These are phyloP conservation scores for Hirtodrosophila duncani DNA, from an alignment of 2,888 invertebrate genomes.

Conservation along the genomic window DNA sequence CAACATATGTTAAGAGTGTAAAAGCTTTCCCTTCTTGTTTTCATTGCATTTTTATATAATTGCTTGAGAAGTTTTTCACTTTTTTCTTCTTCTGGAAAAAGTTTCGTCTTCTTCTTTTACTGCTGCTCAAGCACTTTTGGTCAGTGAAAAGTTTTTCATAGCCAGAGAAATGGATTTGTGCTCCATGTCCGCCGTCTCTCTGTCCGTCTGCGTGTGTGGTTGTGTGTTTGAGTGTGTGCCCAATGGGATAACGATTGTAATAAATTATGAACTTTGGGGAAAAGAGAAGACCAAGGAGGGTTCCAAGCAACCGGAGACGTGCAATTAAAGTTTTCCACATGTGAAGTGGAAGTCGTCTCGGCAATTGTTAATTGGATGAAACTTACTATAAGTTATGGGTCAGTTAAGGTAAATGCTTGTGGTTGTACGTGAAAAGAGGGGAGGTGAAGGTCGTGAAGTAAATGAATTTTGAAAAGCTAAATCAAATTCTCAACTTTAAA, in stretches of 20 bases:
- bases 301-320: constrained; percentile 45
- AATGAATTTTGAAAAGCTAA: too few relatives aligned
- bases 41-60: constrained; percentile 54
- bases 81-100: constrained; percentile 20
- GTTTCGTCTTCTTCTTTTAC: too few relatives aligned
- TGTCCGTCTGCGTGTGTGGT: too few relatives aligned
- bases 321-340: constrained; percentile 61
- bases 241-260: constrained; percentile 51
- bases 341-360: constrained; percentile 25
- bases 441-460: too few relatives aligned
- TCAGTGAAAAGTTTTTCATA: constrained; percentile 45
- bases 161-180: constrained; percentile 9
- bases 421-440: too few relatives aligned
- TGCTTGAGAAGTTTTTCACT: constrained; percentile 48
- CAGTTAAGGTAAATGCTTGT: constrained; percentile 1
- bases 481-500: too few relatives aligned
- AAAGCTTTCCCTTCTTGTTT: constrained; percentile 22
- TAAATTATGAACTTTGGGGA: constrained; percentile 52
- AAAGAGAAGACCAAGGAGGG: background rate
- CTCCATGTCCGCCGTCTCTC: too few relatives aligned
- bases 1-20: too few relatives aligned
- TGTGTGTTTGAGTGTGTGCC: background rate
- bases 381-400: constrained; percentile 19
- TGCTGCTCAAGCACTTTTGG: constrained; percentile 44
- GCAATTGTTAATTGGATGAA: constrained; percentile 45